Base-by-base conservation (phyloP, 2,797 vertebrate genomes). In the Schizopygopsis malacanthus region DNA sequence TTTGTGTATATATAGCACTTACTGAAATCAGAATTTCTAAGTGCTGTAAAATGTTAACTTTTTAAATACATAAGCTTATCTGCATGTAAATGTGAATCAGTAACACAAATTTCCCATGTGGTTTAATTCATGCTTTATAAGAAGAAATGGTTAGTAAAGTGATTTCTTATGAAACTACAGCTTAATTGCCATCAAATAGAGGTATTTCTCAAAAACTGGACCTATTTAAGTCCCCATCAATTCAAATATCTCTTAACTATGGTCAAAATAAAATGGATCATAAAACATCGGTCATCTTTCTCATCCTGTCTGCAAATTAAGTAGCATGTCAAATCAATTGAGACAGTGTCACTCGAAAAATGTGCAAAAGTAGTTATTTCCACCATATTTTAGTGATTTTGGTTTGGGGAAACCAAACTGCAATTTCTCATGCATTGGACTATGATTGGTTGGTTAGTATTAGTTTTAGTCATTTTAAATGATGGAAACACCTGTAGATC, bases 381-480 rank as follows among this genome's bases (percentile, higher is more conserved):
- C 3, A 37, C 5, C 0, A 50, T 25, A 72, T 45, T 43, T 71
- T 1, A 43, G 20, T 45, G 4, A 71, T 12, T 71, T 13, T 50
- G 45, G 3, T 50, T 28, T 28, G 9, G 4, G 15, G 20, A 75
- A 33, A 10, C 47, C 4, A 33, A 54, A 72, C 39, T 71, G 5
- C 5, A 1, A 39, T 39, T 2, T 39, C 13, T 72, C n/a, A 8
- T 11, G 50, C 6, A 41, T 10, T 8, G 12, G 43, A 71, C 20
- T 52, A 11, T 41, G 33, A 59, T 73, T 0, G 16, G 54, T 75
- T 56, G 10, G 12, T 37, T 72, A 81, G 65, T 81, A 39, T 20
- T 54, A 25, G 10, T 61, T 83, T 82, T 59, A 82, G 70, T 75
- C 41, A 50, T 75, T 37, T 61, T 79, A 59, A 20, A 59, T 39